Base-by-base conservation (phyloP, 2,797 vertebrate genomes). In the Sphenopsis melanotis region DNA sequence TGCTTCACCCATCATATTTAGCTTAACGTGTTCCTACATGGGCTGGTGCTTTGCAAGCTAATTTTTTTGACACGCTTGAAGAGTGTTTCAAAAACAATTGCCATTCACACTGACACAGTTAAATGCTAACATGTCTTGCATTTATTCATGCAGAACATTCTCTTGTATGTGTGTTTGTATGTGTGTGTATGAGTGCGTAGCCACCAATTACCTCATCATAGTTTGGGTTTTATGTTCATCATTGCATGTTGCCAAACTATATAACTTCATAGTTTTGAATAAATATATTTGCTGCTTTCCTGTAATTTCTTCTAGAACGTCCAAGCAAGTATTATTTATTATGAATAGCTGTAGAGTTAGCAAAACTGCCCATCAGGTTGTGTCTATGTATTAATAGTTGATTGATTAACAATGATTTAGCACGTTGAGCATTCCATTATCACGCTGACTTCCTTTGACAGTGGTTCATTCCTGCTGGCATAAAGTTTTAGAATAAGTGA, bases 351-450 rank as follows among this genome's bases (percentile, higher is more conserved):
- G 84, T 96, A 97, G 95, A 93, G 47, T 93, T 97, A 96, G 90
- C 41, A 69, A 91, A 95, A 82, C 71, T 95, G 91, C 85, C 90
- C 63, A 49, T 89, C 92, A 93, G 93, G 93, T 95, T 94, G 44
- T 91, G 95, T 94, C 90, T 96, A 5, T 96, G 94, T 96, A 95
- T 96, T 95, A 89, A 83, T 93, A 96, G 92, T 68, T 92, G 95
- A 88, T 96, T 89, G 95, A 96, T 97, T 97, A 97, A 97, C 95
- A 96, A 4, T 89, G 91, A 92, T 90, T 93, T 95, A 97, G 97
- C 97, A 98, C 98, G 32, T 96, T 92, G 96, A 97, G 97, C 97
- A 97, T 98, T 95, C 95, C 98, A 98, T 97, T 95, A 83, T 94
- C 96, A 96, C 49, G 97, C 98, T 97, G 96, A 97, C 90, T 97